A percentile compares a stretch with the other conserved stretches of the same genome.
Evolutionary conservation across 2,113 vertebrate genomes (phyloP).

Genomic region (Epinephelus fuscoguttatus): DNA sequence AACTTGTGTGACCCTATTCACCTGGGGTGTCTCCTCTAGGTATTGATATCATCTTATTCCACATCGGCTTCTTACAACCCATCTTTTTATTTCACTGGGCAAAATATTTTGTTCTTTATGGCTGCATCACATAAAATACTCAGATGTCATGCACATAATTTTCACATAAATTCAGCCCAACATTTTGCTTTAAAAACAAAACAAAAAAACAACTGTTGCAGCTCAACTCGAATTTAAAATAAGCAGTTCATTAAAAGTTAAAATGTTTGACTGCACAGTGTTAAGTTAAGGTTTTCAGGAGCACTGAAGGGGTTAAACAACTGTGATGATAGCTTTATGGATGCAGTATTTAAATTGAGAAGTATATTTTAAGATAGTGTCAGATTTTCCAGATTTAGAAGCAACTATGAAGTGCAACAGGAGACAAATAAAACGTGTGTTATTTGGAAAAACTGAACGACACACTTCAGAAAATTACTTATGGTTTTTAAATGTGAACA

Average conservation of each 20-base stretch:
- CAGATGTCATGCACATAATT: too few relatives aligned
- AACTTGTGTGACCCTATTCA: too few relatives aligned
- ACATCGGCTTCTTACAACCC: too few relatives aligned
- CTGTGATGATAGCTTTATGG: background rate
- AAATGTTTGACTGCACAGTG: background rate
- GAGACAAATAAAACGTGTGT: background rate
- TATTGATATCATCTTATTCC: background rate
- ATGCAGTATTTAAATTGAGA: background rate
- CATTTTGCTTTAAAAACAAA: too few relatives aligned
- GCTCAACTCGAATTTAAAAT: background rate
- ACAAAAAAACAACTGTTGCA: background rate
- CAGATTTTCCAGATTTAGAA: background rate
- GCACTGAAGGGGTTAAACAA: background rate
- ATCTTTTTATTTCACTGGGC: too few relatives aligned
- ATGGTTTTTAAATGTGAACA: too few relatives aligned
- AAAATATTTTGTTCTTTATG: background rate
- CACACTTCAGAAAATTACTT: background rate
- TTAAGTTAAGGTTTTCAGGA: background rate
- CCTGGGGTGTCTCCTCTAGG: background rate
- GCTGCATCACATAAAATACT: background rate
- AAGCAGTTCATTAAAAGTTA: background rate
- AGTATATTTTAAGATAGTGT: background rate
- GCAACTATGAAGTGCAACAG: background rate
- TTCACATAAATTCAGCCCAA: too few relatives aligned
- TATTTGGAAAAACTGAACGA: background rate